These are phyloP conservation scores for Raja brachyura DNA, from an alignment of 2,113 vertebrate species.

Conservation along the genomic window DNA sequence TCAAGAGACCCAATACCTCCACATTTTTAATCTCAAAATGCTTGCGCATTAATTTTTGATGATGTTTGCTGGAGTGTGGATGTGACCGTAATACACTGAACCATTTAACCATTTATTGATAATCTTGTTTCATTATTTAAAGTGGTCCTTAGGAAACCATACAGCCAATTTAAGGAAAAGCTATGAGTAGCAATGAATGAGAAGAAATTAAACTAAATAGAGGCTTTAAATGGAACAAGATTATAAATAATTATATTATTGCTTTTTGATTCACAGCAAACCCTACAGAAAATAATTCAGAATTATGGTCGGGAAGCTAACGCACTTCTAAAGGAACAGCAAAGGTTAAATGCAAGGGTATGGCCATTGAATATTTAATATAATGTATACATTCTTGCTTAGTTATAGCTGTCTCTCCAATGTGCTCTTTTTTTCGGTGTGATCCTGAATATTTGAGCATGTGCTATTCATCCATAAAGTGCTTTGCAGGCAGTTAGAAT, in stretches of 20 bases:
- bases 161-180: neutral
- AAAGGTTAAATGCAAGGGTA: neutral
- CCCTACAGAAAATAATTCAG: neutral
- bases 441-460: neutral
- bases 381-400: neutral
- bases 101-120: neutral
- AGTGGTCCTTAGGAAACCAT: neutral
- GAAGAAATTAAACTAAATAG: neutral
- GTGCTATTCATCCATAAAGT: neutral
- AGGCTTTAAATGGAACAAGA: neutral
- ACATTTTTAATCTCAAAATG: too few species aligned
- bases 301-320: neutral
- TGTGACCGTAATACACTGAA: neutral
- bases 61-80: neutral
- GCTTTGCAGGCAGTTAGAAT: neutral
- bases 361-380: neutral
- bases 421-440: neutral
- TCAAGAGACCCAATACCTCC: too few species aligned
- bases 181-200: neutral
- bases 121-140: neutral
- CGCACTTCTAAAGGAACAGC: slow-evolving; percentile 3
- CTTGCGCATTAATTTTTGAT: neutral
- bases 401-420: neutral
- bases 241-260: neutral
- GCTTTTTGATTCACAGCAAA: neutral